Conservation (phyloP, 2,797 vertebrate species). For the Hydrophis major region DNA sequence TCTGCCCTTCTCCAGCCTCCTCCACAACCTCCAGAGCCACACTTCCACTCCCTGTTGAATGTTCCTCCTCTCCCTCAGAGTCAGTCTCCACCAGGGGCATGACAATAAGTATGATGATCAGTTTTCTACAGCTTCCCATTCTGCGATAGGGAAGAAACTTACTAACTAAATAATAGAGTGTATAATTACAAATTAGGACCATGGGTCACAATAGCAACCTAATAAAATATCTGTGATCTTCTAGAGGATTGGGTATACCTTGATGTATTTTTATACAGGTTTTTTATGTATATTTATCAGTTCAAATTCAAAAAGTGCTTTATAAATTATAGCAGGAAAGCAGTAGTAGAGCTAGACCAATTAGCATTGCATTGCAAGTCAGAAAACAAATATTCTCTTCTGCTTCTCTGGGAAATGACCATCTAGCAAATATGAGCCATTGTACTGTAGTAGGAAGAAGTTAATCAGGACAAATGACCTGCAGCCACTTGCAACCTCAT, state of each 20-base stretch:
- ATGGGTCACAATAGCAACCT: neutral
- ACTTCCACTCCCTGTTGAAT: no score
- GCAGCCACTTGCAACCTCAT: conserved; percentile 1
- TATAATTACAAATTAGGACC: neutral
- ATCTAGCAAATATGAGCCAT: conserved; percentile 4
- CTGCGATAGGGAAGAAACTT: neutral
- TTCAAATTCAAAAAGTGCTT: neutral
- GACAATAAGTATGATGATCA: neutral
- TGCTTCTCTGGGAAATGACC: neutral
- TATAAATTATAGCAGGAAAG: neutral
- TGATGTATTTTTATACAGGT: neutral
- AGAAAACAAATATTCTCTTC: neutral
- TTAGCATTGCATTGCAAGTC: neutral
- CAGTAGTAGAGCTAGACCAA: neutral
- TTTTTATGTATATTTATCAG: neutral
- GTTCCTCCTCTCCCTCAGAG: no score
- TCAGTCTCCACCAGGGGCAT: no score
- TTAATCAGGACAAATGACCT: conserved; percentile 22
- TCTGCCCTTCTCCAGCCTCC: no score
- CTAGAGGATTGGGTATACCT: neutral
- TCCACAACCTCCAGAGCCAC: no score
- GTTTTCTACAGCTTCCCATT: neutral
- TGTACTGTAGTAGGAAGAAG: rapidly evolving
- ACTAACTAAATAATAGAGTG: neutral
- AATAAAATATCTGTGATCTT: neutral